phyloP scores from a whole-genome alignment of 2,888 invertebrate genomes.

The Tanypteryx hageni region DNA sequence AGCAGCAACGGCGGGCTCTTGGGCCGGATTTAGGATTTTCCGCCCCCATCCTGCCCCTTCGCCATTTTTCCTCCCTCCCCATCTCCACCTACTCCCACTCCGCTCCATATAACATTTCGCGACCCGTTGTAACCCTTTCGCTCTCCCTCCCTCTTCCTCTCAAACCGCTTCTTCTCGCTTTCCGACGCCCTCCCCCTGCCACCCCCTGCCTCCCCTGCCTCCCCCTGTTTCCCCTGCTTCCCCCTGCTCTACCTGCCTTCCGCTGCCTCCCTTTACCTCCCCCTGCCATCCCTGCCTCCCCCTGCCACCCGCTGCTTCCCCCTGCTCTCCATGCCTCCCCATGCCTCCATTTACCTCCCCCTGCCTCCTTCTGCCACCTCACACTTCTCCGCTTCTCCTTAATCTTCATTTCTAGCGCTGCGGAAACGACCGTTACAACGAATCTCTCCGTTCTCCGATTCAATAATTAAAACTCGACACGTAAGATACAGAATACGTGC shows the following conservation, averaged over 20 bases:
- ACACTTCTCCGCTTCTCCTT: slow-evolving; percentile 7
- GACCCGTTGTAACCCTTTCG: neutral
- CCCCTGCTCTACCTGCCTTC: neutral
- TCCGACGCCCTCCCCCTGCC: neutral
- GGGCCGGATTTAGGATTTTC: slow-evolving; percentile 61
- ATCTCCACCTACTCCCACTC: neutral
- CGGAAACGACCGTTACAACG: neutral
- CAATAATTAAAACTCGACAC: too few relatives aligned
- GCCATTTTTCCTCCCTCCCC: neutral
- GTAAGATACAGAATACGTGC: too few relatives aligned
- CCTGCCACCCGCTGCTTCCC: neutral
- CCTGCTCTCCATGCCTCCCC: neutral
- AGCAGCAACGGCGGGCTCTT: slow-evolving; percentile 44
- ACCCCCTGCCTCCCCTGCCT: neutral
- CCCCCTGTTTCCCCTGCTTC: too few relatives aligned
- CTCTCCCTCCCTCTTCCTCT: neutral
- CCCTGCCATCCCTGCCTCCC: neutral
- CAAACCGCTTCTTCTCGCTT: neutral
- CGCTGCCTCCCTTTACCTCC: neutral
- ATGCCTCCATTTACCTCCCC: neutral
- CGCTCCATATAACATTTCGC: neutral
- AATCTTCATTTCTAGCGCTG: slow-evolving; percentile 6
- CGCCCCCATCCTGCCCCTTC: neutral
- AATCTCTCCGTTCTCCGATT: too few relatives aligned
- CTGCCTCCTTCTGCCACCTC: neutral